Evolutionary conservation across 2,888 invertebrate species (phyloP), one percentile per base, ranked within the genome.

Genomic region (Acanthosepion esculentum): DNA sequence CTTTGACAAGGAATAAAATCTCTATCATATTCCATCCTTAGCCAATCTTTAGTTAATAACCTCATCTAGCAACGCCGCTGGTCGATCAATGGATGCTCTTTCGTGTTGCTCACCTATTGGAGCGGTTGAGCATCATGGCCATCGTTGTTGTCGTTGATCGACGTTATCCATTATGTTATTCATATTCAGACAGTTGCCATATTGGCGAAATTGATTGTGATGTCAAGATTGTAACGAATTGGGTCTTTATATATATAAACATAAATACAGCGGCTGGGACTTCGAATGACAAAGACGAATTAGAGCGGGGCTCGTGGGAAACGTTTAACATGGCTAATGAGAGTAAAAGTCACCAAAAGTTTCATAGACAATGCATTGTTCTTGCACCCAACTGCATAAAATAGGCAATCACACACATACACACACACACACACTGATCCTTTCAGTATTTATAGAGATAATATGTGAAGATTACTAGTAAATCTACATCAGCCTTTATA

Each of bases 1-100:
- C 78, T 78, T 78, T 78, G 78, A 78, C 78, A 78, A 78, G 78
- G 78, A 78, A 78, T 78, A 78, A 78, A 78, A 78, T 78, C 78
- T 78, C 78, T 78, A 78, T 78, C 78, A 78, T 78, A 78, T 78
- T 78, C 78, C 78, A 78, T n/a, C 78, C 78, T 78, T 78, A 78
- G 78, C 78, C 78, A 78, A 78, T 78, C 78, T 78, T 78, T 78
- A n/a, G n/a, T 78, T 78, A 78, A 78, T 78, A 78, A 78, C 78
- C 78, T 78, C 78, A 78, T 78, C 78, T 78, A 78, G 78, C 78
- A 78, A 18, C 78, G 78, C 78, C 78, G 78, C 78, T 33, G 23
- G 78, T 78, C 78, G n/a, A 78, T 78, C 78, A 78, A 78, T 78
- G 78, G 78, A n/a, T 33, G 78, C 78, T 78, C n/a, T 33, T n/a